Conservation (phyloP, 2,888 invertebrate species). For the Cacoxenus indagator region DNA sequence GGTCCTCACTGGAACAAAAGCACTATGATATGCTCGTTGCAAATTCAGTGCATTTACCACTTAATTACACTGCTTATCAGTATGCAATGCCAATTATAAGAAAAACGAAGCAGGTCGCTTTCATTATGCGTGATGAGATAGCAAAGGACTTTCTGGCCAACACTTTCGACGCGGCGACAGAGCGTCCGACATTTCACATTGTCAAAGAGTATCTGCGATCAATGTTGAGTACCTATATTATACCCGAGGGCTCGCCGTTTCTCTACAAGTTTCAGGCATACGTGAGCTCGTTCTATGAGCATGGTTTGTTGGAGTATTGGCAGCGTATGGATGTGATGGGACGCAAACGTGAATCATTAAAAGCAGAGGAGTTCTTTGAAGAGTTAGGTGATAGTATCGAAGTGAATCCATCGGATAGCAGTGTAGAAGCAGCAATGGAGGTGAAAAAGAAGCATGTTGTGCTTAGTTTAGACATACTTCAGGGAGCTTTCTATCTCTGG, state of each 20-base stretch:
- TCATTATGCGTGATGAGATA: slow-evolving; percentile 56
- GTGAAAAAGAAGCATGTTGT: slow-evolving; percentile 46
- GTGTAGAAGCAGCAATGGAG: slow-evolving; percentile 17
- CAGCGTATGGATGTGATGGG: slow-evolving; percentile 39
- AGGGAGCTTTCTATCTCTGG: slow-evolving; percentile 67
- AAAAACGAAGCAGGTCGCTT: slow-evolving; percentile 35
- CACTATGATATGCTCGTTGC: slow-evolving; percentile 37
- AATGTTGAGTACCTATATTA: slow-evolving; percentile 54
- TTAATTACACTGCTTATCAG: slow-evolving; percentile 15
- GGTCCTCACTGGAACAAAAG: slow-evolving; percentile 34
- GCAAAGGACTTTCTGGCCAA: slow-evolving; percentile 58
- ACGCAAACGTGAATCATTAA: slow-evolving; percentile 34
- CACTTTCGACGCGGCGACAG: slow-evolving; percentile 53
- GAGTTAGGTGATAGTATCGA: slow-evolving; percentile 34
- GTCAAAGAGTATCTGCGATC: slow-evolving; percentile 62
- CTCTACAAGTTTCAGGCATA: slow-evolving; percentile 56
- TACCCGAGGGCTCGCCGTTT: slow-evolving; percentile 58
- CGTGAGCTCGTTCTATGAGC: slow-evolving; percentile 52
- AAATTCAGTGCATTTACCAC: slow-evolving; percentile 37
- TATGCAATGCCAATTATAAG: slow-evolving; percentile 29
- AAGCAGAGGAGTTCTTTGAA: slow-evolving; percentile 47
- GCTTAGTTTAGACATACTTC: slow-evolving; percentile 58
- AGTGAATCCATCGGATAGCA: slow-evolving; percentile 29
- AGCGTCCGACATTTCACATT: slow-evolving; percentile 61
- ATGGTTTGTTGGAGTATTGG: slow-evolving; percentile 65